Percentiles rank a stretch among this genome's conserved stretches.
phyloP scores from a whole-genome alignment of 2,797 vertebrate species.

The Danio jaintianensis region DNA sequence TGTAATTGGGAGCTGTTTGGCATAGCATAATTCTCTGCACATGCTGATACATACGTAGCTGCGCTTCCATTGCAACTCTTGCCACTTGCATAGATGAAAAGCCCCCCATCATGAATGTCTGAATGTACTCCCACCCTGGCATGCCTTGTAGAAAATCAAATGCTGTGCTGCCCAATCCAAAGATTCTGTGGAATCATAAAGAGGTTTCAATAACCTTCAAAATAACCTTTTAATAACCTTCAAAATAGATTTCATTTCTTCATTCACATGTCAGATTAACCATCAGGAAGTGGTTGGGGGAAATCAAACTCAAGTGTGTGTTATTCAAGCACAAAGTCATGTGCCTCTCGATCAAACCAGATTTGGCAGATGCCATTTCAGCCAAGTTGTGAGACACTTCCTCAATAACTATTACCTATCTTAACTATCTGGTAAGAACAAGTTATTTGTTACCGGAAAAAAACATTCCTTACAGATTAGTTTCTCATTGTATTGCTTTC shows the following conservation, averaged over 20 bases:
- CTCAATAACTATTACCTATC: background rate
- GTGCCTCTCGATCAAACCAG: background rate
- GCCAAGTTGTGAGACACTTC: background rate
- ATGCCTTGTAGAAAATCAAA: conserved; percentile 66
- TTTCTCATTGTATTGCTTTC: background rate
- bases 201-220: background rate
- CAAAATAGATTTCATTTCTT: background rate
- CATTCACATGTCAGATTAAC: background rate
- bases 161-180: conserved; percentile 64
- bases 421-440: background rate
- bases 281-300: background rate
- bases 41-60: conserved; percentile 54
- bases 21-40: background rate
- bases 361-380: background rate
- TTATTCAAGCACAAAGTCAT: background rate
- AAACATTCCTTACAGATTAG: background rate
- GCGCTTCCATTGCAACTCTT: conserved; percentile 56
- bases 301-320: background rate
- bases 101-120: conserved; percentile 61
- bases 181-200: conserved; percentile 68
- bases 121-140: conserved; percentile 67
- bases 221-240: background rate
- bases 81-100: conserved; percentile 70
- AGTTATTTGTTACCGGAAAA: background rate
- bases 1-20: background rate